Evolutionary conservation across 2,113 vertebrate species (phyloP).

Genomic region (Charina bottae): DNA sequence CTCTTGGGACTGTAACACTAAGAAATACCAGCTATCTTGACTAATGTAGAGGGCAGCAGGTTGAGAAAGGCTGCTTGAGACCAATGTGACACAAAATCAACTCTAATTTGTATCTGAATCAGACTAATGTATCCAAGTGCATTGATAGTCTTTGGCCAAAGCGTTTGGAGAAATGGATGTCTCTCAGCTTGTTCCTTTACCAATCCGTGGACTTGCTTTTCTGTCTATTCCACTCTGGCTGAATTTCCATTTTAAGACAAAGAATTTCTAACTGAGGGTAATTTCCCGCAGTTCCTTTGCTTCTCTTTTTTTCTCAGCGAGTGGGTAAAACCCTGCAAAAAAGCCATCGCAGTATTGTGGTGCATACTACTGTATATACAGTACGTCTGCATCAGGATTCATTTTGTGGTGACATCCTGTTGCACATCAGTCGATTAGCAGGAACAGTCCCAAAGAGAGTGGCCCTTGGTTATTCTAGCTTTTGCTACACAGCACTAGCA

Average conservation of each 20-base stretch:
- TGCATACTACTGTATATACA: too few species aligned
- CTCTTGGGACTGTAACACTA: neutral
- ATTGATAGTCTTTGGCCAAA: neutral
- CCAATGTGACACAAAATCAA: neutral
- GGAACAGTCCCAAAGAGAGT: too few species aligned
- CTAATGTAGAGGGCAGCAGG: too few species aligned
- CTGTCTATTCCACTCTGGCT: neutral
- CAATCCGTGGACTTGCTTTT: neutral
- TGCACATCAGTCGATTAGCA: neutral
- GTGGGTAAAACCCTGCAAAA: too few species aligned
- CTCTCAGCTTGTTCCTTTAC: neutral
- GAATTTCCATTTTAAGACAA: neutral
- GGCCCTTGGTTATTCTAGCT: too few species aligned
- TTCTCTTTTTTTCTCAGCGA: neutral
- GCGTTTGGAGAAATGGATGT: neutral
- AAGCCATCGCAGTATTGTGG: too few species aligned
- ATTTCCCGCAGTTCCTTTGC: neutral
- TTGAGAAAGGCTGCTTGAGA: neutral
- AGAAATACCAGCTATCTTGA: too few species aligned
- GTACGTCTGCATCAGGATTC: neutral
- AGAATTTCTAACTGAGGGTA: neutral
- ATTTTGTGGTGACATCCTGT: neutral
- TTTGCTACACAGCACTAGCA: too few species aligned
- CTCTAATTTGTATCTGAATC: neutral
- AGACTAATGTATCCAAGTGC: neutral